Conservation (phyloP, 2,888 invertebrate genomes). For the Lasioglossum pauxillum region DNA sequence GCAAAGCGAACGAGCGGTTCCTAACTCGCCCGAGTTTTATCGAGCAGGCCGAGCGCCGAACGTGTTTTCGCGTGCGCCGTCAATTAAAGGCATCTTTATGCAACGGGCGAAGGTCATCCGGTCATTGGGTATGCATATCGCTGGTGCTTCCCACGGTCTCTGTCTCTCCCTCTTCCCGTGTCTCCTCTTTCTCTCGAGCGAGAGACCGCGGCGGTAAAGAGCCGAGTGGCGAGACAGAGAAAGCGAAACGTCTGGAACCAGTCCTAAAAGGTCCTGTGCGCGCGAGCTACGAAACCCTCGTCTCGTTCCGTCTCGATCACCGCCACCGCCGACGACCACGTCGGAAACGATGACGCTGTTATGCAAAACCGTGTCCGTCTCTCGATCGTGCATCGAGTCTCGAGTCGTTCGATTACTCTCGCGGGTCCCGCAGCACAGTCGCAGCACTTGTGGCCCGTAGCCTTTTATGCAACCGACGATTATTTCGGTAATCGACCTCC, state of each 20-base stretch:
- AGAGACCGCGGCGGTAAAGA: not conserved
- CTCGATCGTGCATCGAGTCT: not conserved
- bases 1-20: conserved; percentile 7
- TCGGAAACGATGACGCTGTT: conserved; percentile 4
- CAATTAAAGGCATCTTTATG: conserved; percentile 84
- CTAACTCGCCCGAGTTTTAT: conserved; percentile 62
- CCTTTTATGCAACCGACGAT: conserved; percentile 55
- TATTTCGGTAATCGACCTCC: conserved; percentile 61
- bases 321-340: conserved; percentile 17
- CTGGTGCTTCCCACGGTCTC: conserved; percentile 79
- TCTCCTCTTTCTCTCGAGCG: conserved; percentile 16
- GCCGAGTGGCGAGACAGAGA: conserved; percentile 39
- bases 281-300: not conserved
- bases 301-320: not conserved
- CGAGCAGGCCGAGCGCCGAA: conserved; percentile 71
- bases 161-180: conserved; percentile 31
- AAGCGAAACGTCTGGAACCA: conserved; percentile 75
- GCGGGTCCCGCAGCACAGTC: conserved; percentile 17
- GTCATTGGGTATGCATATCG: conserved; percentile 83
- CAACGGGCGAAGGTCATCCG: conserved; percentile 82
- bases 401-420: not conserved
- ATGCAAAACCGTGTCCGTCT: not conserved
- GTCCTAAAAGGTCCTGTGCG: conserved; percentile 69
- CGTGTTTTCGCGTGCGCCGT: conserved; percentile 81
- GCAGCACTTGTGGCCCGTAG: conserved; percentile 11